These are phyloP conservation scores for Spea multiplicata DNA, from an alignment of 2,113 vertebrate genomes.

Conservation along the genomic window DNA sequence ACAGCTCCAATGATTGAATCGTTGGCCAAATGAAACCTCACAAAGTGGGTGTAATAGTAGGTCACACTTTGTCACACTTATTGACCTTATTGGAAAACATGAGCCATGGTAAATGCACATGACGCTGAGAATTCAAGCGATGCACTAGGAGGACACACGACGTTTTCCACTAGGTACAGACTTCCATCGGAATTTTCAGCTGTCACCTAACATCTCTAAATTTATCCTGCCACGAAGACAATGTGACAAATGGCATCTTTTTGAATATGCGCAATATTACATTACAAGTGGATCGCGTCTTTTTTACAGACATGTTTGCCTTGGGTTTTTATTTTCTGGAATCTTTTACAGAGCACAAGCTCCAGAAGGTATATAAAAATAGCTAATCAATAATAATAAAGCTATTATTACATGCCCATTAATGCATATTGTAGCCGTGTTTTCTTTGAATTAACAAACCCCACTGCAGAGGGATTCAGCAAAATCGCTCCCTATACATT, in stretches of 20 bases:
- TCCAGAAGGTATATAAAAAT: too few relatives aligned
- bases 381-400: too few relatives aligned
- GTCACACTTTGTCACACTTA: neutral
- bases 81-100: neutral
- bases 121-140: neutral
- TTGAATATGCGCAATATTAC: neutral
- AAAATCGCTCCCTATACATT: too few relatives aligned
- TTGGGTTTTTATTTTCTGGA: too few relatives aligned
- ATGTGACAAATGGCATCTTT: constrained; percentile 12
- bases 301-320: neutral
- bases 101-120: neutral
- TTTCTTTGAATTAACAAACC: too few relatives aligned
- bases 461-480: too few relatives aligned
- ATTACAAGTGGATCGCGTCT: neutral
- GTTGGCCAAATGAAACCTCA: too few relatives aligned
- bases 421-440: too few relatives aligned
- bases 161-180: neutral
- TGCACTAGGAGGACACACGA: neutral
- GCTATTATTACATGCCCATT: too few relatives aligned
- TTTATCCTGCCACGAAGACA: neutral
- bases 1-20: too few relatives aligned
- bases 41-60: too few relatives aligned
- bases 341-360: too few relatives aligned
- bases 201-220: constrained; percentile 2
- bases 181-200: constrained; percentile 5